These are phyloP conservation scores for Mythimna vitellina DNA, from an alignment of 2,888 invertebrate genomes.

Conservation along the genomic window DNA sequence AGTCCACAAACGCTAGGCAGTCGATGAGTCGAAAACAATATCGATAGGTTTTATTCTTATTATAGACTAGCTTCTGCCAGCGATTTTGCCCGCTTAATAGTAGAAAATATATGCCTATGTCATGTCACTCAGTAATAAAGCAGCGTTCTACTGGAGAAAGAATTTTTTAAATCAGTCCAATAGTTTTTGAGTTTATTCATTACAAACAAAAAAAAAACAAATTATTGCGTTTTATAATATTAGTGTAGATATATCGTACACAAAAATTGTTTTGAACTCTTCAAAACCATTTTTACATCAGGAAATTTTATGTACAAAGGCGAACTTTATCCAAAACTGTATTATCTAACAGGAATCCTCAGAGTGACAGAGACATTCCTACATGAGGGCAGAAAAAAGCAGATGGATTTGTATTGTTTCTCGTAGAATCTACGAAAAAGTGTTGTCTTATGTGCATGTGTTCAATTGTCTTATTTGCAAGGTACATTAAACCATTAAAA, in stretches of 20 bases:
- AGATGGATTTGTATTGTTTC: background rate
- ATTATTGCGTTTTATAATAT: background rate
- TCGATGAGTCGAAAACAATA: no score
- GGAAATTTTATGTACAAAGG: background rate
- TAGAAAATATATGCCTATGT: no score
- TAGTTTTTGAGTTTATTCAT: no score
- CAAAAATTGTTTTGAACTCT: no score
- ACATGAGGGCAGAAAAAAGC: background rate
- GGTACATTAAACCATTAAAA: slow-evolving; percentile 3
- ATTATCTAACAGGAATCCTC: background rate
- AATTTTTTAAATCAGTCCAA: no score
- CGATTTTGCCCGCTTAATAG: no score
- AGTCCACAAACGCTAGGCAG: no score
- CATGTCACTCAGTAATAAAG: no score
- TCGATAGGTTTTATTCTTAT: no score
- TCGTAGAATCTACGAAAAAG: background rate
- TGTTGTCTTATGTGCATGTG: background rate
- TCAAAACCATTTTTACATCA: background rate
- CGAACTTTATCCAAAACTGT: background rate
- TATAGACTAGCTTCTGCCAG: no score
- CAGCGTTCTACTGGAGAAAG: no score
- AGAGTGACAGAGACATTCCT: background rate
- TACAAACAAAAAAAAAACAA: background rate
- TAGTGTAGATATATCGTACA: no score
- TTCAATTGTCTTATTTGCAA: background rate